Base-by-base conservation (phyloP, 2,888 invertebrate genomes). In the Adelphocoris suturalis region DNA sequence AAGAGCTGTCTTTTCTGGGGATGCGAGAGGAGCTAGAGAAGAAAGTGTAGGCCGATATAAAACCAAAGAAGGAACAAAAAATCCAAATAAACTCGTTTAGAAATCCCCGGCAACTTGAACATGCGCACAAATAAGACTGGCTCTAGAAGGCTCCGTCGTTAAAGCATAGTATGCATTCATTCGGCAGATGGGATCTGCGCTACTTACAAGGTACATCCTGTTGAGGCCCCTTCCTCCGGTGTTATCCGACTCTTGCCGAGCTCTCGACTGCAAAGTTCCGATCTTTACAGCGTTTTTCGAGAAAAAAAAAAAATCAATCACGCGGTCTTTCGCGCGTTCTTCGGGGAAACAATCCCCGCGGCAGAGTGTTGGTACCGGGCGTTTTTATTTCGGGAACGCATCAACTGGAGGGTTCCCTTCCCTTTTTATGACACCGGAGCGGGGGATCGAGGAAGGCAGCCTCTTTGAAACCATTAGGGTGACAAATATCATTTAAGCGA, bases 121-220 rank as follows among this genome's bases (percentile, higher is more conserved):
- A 78, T 78, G 85, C 85, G 85, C 57, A 57, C 27, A 82, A 19
- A 61, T 61, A 37, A 85, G 61, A 28, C 19, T 23, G 85, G 61
- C 61, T 23, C n/a, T 11, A 28, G 37, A 47, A 85, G 85, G 28
- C 57, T 47, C 37, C 57, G 85, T 61, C 85, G 85, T 85, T 85
- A 85, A 52, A 86, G 86, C 52, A 88, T 78, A 88, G 88, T 88
- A 68, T 55, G 88, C 88, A 80, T 88, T 88, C 88, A 88, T 88
- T 88, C 78, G 88, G 78, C 88, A 88, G 88, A 88, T 88, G 88
- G 88, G 88, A 88, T 88, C 88, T 88, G 88, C 80, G 88, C 88
- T 88, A 88, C 88, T 88, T 88, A 88, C 88, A 27, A 78, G 88
- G 88, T 80, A 88, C 88, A 88, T 88, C 88, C 88, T 88, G 88